Evolutionary conservation across 2,113 vertebrate species (phyloP).

Genomic region (human (Homo sapiens)): DNA sequence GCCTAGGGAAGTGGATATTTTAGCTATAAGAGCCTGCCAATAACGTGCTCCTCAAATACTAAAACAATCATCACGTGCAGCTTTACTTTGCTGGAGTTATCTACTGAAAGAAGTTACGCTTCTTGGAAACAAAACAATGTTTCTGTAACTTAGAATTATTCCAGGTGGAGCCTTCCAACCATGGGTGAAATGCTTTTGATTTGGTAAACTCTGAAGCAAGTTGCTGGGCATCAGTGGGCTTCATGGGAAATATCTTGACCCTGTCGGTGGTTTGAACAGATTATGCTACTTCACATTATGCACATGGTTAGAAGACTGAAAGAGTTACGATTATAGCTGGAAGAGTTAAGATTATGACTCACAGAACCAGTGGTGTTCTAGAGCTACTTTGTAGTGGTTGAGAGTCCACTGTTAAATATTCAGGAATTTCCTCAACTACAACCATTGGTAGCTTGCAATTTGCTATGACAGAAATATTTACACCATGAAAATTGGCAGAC

Average conservation of each 20-base stretch:
- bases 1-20: conserved; percentile 38
- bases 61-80: not conserved
- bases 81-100: conserved; percentile 24
- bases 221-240: not conserved
- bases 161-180: not conserved
- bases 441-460: not conserved
- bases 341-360: not conserved
- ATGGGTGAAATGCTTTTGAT: conserved; percentile 59
- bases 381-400: not conserved
- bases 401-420: not conserved
- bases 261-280: not conserved
- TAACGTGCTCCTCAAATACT: not conserved
- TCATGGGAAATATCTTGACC: not conserved
- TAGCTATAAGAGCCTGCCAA: not conserved
- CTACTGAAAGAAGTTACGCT: conserved; percentile 34
- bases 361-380: not conserved
- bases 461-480: not conserved
- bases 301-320: too few relatives aligned
- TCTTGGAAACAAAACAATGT: conserved; percentile 19
- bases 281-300: too few relatives aligned
- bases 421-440: not conserved
- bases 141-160: not conserved
- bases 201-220: conserved; percentile 60
- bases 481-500: not conserved
- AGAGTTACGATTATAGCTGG: too few relatives aligned